phyloP scores from a whole-genome alignment of 1,140 invertebrate species.

The Drusus annulatus region DNA sequence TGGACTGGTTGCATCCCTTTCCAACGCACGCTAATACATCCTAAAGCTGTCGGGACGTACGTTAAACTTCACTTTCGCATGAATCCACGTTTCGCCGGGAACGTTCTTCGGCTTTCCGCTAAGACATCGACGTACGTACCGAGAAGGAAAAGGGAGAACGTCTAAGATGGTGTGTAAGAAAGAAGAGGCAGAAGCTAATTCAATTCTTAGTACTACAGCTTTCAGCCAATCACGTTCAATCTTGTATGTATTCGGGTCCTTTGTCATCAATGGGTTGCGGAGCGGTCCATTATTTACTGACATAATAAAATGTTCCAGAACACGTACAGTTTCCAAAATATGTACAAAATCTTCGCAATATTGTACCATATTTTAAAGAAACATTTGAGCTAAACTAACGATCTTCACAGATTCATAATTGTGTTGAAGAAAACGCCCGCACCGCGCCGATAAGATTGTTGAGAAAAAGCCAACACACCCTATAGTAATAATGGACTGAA shows the following conservation, averaged over 20 bases:
- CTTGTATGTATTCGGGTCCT: constrained; percentile 72
- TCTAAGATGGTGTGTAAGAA: constrained; percentile 45
- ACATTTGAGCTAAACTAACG: too few species aligned
- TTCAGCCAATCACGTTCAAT: constrained; percentile 69
- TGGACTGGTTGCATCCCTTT: constrained; percentile 36
- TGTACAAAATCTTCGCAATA: too few species aligned
- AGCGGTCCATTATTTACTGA: constrained; percentile 63
- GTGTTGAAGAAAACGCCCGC: too few species aligned
- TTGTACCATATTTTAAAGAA: too few species aligned
- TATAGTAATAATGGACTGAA: constrained; percentile 63
- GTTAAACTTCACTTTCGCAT: constrained; percentile 34
- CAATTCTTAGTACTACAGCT: constrained; percentile 59
- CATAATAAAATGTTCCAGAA: constrained; percentile 2
- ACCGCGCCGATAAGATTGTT: constrained; percentile 63
- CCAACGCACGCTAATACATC: constrained; percentile 6
- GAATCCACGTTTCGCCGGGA: constrained; percentile 19
- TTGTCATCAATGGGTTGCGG: constrained; percentile 74
- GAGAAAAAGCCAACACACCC: constrained; percentile 20
- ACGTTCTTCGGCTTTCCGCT: constrained; percentile 47
- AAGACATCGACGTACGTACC: constrained; percentile 51
- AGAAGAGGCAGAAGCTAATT: constrained; percentile 46
- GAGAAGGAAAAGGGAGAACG: constrained; percentile 47
- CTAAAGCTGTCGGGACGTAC: constrained; percentile 29
- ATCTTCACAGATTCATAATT: too few species aligned
- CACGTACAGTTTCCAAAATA: not conserved